A percentile compares a stretch with the other conserved stretches of the same genome.
Conservation (phyloP, 2,888 invertebrate genomes). For the Aspidiotus destructor region DNA sequence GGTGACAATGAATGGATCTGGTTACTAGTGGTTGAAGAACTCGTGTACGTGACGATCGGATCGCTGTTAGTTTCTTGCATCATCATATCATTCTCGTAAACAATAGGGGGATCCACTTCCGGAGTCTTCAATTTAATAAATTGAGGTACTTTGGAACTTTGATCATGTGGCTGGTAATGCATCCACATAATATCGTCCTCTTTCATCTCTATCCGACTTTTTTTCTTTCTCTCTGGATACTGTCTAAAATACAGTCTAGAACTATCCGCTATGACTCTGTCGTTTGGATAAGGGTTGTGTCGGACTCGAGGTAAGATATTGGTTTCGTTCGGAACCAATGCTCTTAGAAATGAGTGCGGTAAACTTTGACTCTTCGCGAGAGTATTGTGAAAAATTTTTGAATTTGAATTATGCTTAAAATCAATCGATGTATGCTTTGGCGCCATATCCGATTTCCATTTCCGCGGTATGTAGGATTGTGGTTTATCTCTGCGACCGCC, state of each 20-base stretch:
- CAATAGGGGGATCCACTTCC: no score
- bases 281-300: not conserved
- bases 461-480: not conserved
- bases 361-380: not conserved
- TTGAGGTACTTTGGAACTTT: no score
- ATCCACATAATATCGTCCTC: constrained; percentile 28
- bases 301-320: not conserved
- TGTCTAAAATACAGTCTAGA: not conserved
- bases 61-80: no score
- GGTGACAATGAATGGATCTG: no score
- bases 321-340: not conserved
- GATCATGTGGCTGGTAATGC: constrained; percentile 10
- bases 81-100: no score
- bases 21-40: no score
- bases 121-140: no score
- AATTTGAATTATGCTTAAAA: no score
- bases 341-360: not conserved
- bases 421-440: no score
- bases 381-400: not conserved
- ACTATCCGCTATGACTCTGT: not conserved
- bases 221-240: not conserved
- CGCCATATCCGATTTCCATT: not conserved
- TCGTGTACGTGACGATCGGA: no score
- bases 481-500: no score
- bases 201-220: not conserved